A percentile compares a stretch with the other conserved stretches of the same genome.
These are phyloP conservation scores for Pyrgilauda ruficollis DNA, from an alignment of 2,113 vertebrate genomes.

Conservation along the genomic window DNA sequence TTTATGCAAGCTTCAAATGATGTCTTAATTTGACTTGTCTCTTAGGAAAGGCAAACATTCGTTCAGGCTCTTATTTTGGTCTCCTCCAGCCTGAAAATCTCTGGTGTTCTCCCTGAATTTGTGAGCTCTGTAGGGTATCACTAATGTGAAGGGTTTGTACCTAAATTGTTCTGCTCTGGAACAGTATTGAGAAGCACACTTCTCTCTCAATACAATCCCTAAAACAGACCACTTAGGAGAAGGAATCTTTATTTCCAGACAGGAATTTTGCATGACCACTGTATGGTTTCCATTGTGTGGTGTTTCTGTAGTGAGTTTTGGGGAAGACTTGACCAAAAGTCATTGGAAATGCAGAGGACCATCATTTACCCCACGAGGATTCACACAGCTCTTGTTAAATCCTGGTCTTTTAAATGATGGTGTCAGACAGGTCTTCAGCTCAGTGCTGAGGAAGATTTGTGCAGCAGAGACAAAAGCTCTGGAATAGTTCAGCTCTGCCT, in stretches of 20 bases:
- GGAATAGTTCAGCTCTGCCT: neutral
- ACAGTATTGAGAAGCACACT: neutral
- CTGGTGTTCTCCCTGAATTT: neutral
- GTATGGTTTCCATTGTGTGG: neutral
- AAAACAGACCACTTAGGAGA: neutral
- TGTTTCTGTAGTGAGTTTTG: neutral
- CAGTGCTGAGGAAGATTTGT: neutral
- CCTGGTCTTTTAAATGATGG: neutral
- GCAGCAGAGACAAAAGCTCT: neutral
- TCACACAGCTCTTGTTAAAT: neutral
- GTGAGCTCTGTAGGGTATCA: neutral
- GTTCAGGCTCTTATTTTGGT: neutral
- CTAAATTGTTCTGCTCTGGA: neutral
- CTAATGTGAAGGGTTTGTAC: neutral
- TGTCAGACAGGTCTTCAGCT: neutral
- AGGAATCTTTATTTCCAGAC: neutral
- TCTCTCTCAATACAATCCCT: neutral
- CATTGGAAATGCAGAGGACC: neutral
- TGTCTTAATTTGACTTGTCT: slow-evolving; percentile 7
- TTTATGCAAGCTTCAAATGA: neutral
- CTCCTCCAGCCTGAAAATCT: neutral
- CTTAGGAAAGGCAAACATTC: neutral
- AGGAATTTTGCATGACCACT: neutral
- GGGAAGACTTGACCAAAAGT: neutral
- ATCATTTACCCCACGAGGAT: neutral